Base-by-base conservation (phyloP, 2,797 vertebrate genomes). In the Tragelaphus eurycerus region DNA sequence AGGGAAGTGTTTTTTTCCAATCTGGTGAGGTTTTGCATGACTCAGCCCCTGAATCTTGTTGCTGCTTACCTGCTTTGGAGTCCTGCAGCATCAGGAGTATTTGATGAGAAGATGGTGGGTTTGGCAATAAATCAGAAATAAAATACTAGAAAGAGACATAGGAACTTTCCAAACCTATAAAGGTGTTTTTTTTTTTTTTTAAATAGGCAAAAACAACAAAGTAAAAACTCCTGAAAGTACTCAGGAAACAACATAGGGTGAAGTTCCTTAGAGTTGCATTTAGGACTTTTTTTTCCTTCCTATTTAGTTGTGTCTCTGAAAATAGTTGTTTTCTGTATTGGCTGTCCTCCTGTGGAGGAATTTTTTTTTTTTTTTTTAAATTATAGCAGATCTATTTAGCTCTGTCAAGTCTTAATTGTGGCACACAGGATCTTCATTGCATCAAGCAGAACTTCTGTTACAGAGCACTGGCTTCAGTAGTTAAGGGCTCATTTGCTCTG, bases 31-130 rank as follows among this genome's bases (percentile, higher is more conserved):
- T 79, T 78, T 86, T 34, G 1, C 59, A 2, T 50, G 79, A 50
- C 21, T 71, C 52, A 17, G 15, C 31, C 46, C 48, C 59, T 8
- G 34, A 81, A 15, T 95, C 95, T 60, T 94, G 88, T 97, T 89
- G 62, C 83, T 97, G 93, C 96, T 90, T 96, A 96, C 27, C 95
- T 86, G 38, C 76, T 57, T 71, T 34, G 23, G 85, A 50, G 83
- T 55, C 48, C 16, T 81, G n/a, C 38, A 91, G 93, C 86, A 46
- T 87, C 7, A 5, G 67, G 84, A 82, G 14, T 19, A 10, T 10
- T 1, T 60, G 74, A 76, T 43, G 74, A 79, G 89, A 59, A 38
- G 60, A 38, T 43, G 90, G 52, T 92, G 71, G 71, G 54, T 94
- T 97, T 97, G 96, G 92, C 95, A 67, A 0, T 13, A 12, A 67